Percentiles rank a stretch among this genome's conserved stretches.
Conservation (phyloP, 1,140 invertebrate species). For the Drosophila micromelanica region DNA sequence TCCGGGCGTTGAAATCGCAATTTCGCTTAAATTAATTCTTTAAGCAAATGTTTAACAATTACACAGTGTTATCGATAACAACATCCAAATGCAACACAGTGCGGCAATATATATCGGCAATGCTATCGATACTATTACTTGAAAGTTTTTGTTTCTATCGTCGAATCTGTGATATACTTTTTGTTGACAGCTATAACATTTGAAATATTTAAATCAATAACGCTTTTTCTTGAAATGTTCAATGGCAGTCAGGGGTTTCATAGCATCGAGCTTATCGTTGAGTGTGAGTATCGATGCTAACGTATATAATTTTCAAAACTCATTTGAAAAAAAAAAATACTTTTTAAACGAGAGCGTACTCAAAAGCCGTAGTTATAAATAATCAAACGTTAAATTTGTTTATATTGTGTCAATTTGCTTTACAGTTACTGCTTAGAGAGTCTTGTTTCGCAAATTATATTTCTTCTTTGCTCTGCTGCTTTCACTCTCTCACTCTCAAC, state of each 20-base stretch:
- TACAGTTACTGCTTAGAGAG: not conserved
- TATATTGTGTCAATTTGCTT: not conserved
- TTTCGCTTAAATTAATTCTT: slow-evolving; percentile 45
- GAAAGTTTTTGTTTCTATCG: not conserved
- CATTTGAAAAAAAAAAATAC: not conserved
- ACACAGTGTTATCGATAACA: slow-evolving; percentile 27
- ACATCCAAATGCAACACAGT: slow-evolving; percentile 10
- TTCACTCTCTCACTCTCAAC: slow-evolving; percentile 40
- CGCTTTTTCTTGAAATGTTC: no score
- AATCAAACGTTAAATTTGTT: not conserved
- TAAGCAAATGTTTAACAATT: slow-evolving; percentile 44
- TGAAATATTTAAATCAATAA: no score
- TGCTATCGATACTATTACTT: slow-evolving; percentile 2
- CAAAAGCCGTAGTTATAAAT: not conserved
- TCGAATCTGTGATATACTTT: not conserved
- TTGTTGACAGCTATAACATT: no score
- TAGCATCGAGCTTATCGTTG: slow-evolving; percentile 21
- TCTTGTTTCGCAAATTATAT: slow-evolving; percentile 6
- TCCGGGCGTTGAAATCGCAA: slow-evolving; percentile 11
- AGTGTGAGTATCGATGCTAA: not conserved
- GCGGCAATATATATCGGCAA: not conserved
- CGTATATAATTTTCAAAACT: not conserved
- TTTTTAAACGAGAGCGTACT: not conserved
- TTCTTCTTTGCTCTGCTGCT: slow-evolving; percentile 12
- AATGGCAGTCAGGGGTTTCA: not conserved